Evolutionary conservation across 2,797 vertebrate species (phyloP), one percentile per base, ranked within the genome.

Genomic region (Sternotherus odoratus): DNA sequence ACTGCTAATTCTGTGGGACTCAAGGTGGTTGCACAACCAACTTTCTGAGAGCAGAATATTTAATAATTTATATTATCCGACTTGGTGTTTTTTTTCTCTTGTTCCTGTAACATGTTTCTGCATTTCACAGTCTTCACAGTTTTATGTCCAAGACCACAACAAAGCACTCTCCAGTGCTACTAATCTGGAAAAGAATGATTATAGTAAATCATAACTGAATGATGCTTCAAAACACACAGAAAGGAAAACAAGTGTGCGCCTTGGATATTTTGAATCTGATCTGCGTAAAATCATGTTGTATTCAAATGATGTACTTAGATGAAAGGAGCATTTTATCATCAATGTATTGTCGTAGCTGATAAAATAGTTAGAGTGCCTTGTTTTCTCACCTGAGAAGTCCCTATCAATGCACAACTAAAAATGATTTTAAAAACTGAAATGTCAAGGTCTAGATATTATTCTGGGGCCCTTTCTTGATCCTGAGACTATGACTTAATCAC

Each of bases 201-300:
- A 90, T 87, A 91, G 75, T 72, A 54, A 94, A 85, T 89, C 90
- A 51, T 33, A 39, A 88, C 89, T 57, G 90, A 92, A 49, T 4
- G 66, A 89, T 93, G 82, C 94, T 97, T 86, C 85, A 85, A 53
- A 94, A 94, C 43, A 87, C 90, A 2, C n/a, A 60, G 39, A 51
- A 79, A 79, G 83, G 79, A 54, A 75, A 79, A 21, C 51, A 89
- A 93, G 94, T 1, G 91, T 94, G 93, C 96, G 97, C 96, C 97
- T 97, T 97, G 96, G 87, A 84, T 95, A 94, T 97, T 96, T 95
- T 87, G 92, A 94, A 85, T 92, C 88, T 93, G 85, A 95, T 72
- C 93, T 95, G 87, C 95, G 90, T 96, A 92, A 93, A 95, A 33
- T 87, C 86, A 79, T 95, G 54, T 69, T 97, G 97, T 96, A 93